Evolutionary conservation across 1,140 invertebrate species (phyloP), one percentile per base, ranked within the genome.

Genomic region (Lordiphosa mommai): DNA sequence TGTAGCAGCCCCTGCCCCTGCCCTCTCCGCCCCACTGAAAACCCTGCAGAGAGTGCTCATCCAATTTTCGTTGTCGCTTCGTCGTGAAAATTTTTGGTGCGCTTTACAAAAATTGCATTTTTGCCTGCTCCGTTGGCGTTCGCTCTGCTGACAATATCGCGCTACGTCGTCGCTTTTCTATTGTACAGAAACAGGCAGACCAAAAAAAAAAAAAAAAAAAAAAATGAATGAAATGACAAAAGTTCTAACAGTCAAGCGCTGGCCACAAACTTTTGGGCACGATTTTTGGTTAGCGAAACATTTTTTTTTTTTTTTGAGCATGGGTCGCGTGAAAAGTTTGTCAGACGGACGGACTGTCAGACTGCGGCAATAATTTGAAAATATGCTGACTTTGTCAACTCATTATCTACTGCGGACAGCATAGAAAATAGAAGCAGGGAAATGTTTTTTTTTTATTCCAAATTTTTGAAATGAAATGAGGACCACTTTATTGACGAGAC

Each of bases 71-170:
- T 65, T 79, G 74, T 79, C 71, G 73, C 56, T 56, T 69, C 72
- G 61, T 69, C 72, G 61, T 69, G 49, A 36, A 70, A 47, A 72
- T 77, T 82, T 63, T 74, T 61, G 60, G 77, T 74, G 68, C 69
- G 72, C 68, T 67, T 66, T 59, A 65, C 76, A 74, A 79, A 80
- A 80, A 82, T 80, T 80, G 74, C 70, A 82, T 74, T 74, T 76
- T 69, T 72, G 38, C 32, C 33, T 44, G 30, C 6, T 10, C 6
- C 16, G 41, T 8, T 27, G 17, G 9, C 50, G 40, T 32, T 51
- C 44, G 53, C 20, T 53, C 52, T 38, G 65, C 65, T 80, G 76
- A 80, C 76, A 80, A 82, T 71, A 82, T 80, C 76, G 66, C 66
- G 66, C 76, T 65, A 68, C 72, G 76, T 80, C 57, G 71, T 72